These are phyloP conservation scores for Disparrhopalites patrizii DNA, from an alignment of 2,888 invertebrate species.

Conservation along the genomic window DNA sequence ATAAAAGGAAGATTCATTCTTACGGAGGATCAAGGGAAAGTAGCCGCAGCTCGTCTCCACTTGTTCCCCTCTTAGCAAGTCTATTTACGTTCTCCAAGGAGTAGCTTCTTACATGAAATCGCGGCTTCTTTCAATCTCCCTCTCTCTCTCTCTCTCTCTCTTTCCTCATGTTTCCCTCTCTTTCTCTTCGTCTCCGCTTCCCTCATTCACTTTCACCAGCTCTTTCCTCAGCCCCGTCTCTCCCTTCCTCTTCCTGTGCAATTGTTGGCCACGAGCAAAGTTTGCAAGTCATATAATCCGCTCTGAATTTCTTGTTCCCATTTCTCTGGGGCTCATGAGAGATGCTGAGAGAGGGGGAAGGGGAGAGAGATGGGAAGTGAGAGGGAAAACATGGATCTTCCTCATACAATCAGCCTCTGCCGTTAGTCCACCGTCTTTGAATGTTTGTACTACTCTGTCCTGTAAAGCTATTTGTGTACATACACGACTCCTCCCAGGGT, in stretches of 20 bases:
- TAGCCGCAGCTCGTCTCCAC: background rate
- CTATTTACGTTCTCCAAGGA: too few relatives aligned
- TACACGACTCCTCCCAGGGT: background rate
- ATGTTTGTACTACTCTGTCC: too few relatives aligned
- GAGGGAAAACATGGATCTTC: too few relatives aligned
- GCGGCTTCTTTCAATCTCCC: background rate
- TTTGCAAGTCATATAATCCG: constrained; percentile 5
- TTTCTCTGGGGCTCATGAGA: too few relatives aligned
- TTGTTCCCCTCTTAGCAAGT: too few relatives aligned
- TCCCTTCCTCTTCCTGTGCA: background rate
- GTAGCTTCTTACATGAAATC: too few relatives aligned
- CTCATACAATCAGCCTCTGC: too few relatives aligned
- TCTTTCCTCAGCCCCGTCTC: background rate
- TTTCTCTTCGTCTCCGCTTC: too few relatives aligned
- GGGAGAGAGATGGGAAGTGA: too few relatives aligned
- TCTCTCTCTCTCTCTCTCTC: background rate
- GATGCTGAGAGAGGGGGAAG: too few relatives aligned
- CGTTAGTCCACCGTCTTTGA: too few relatives aligned
- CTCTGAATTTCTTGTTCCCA: background rate
- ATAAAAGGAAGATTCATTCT: constrained; percentile 6
- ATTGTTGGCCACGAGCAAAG: background rate
- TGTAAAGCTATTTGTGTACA: background rate
- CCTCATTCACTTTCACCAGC: background rate
- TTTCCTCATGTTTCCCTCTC: background rate
- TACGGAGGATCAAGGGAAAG: constrained; percentile 1